Evolutionary conservation across 2,888 invertebrate genomes (phyloP).

Genomic region (Drosophila lacicola): DNA sequence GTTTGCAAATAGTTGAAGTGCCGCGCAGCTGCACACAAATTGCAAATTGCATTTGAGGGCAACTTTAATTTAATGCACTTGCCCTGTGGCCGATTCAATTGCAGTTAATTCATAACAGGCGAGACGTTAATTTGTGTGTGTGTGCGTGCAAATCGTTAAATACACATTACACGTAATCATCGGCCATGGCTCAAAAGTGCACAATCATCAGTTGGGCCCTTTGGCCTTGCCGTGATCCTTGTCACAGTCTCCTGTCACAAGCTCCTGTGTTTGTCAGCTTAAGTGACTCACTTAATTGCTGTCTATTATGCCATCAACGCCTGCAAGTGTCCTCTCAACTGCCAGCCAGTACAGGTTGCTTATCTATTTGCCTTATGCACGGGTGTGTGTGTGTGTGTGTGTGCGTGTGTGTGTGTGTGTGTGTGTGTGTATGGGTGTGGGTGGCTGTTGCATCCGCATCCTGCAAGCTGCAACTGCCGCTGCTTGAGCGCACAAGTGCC

Average conservation of each 20-base stretch:
- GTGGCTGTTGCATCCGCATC: constrained; percentile 61
- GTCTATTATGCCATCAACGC: constrained; percentile 79
- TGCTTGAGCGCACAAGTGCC: constrained; percentile 55
- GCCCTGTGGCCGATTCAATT: constrained; percentile 10
- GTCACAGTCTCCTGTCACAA: background rate
- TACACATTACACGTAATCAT: constrained; percentile 28
- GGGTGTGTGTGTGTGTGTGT: constrained; percentile 2
- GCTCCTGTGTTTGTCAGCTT: constrained; percentile 66
- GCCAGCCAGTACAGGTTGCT: constrained; percentile 49
- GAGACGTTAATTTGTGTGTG: constrained; percentile 28
- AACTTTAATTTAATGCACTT: constrained; percentile 22
- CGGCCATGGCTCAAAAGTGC: constrained; percentile 41
- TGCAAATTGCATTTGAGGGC: constrained; percentile 17
- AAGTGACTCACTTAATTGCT: constrained; percentile 76
- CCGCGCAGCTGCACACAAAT: constrained; percentile 23
- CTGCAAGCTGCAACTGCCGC: constrained; percentile 61
- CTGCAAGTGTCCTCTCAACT: constrained; percentile 65
- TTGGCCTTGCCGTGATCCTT: constrained; percentile 26
- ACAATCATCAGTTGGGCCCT: constrained; percentile 41
- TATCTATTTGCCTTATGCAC: constrained; percentile 25
- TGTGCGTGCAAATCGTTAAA: constrained; percentile 36
- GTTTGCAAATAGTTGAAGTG: constrained; percentile 54
- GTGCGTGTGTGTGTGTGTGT: constrained; percentile 14
- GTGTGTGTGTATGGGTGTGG: constrained; percentile 16
- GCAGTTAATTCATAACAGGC: constrained; percentile 15